Conservation (phyloP, 2,797 vertebrate species). For the Glossophaga mutica region DNA sequence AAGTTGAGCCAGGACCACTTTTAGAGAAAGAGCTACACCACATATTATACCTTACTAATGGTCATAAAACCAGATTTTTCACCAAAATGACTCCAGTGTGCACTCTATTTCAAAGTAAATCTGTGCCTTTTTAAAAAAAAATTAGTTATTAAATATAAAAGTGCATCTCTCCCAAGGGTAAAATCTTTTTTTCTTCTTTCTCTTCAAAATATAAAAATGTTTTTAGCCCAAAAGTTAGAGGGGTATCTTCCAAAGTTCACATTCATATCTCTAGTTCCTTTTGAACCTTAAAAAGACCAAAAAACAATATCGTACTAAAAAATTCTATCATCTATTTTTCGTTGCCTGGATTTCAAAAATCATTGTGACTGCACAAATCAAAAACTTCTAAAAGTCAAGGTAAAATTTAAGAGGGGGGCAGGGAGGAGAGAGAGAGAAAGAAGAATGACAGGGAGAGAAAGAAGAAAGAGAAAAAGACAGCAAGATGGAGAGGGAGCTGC, state of each 20-base stretch:
- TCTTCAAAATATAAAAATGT: background rate
- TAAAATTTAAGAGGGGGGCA: background rate
- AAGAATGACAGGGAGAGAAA: too few species aligned
- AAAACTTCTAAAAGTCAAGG: background rate
- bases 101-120: background rate
- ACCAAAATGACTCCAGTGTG: background rate
- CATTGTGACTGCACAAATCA: background rate
- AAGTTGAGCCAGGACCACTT: background rate
- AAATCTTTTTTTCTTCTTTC: background rate
- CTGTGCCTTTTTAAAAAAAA: background rate
- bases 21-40: background rate
- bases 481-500: background rate
- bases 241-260: background rate
- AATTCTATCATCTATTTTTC: background rate
- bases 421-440: background rate
- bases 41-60: accelerated
- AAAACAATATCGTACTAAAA: accelerated
- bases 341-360: background rate
- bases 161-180: background rate
- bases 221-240: background rate
- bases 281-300: accelerated
- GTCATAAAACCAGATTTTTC: background rate
- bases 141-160: background rate
- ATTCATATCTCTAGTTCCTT: background rate
- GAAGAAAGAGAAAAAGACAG: background rate